Evolutionary conservation across 2,888 invertebrate species (phyloP).

Genomic region (Athalia cordata): DNA sequence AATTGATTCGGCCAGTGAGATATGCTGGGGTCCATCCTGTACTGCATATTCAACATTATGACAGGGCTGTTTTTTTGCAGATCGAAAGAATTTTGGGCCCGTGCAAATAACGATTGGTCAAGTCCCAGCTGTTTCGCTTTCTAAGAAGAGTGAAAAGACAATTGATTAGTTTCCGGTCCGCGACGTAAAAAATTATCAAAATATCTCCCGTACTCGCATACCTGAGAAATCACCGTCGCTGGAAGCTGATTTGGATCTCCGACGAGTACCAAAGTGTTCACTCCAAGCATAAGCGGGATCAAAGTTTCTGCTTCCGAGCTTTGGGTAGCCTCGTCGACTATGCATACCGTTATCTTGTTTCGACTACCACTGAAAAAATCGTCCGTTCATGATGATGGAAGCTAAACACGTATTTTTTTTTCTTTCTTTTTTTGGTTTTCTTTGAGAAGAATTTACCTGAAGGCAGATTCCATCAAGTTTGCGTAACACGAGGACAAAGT

Average conservation of each 20-base stretch:
- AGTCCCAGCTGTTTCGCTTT: conserved; percentile 82
- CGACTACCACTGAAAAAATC: conserved; percentile 50
- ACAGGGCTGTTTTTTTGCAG: conserved; percentile 73
- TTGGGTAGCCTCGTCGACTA: conserved; percentile 92
- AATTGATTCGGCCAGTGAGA: conserved; percentile 85
- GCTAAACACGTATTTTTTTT: neutral
- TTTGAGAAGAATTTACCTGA: conserved; percentile 54
- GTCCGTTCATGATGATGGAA: neutral
- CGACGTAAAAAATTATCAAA: neutral
- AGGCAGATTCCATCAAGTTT: conserved; percentile 67
- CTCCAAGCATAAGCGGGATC: conserved; percentile 85
- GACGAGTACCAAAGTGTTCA: conserved; percentile 85
- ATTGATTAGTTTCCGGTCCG: neutral
- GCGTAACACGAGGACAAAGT: conserved; percentile 79
- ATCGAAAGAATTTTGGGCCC: conserved; percentile 79
- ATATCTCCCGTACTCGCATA: conserved; percentile 63
- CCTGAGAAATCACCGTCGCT: conserved; percentile 85
- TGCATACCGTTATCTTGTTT: conserved; percentile 75
- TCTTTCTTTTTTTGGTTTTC: conserved; percentile 54
- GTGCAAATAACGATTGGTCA: conserved; percentile 85
- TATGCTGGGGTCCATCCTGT: conserved; percentile 91
- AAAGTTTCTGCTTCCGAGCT: conserved; percentile 89
- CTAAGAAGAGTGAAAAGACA: conserved; percentile 69
- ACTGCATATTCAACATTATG: conserved; percentile 81
- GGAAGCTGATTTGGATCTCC: conserved; percentile 92